Evolutionary conservation across 2,113 vertebrate genomes (phyloP).

Genomic region (Sceloporus undulatus): DNA sequence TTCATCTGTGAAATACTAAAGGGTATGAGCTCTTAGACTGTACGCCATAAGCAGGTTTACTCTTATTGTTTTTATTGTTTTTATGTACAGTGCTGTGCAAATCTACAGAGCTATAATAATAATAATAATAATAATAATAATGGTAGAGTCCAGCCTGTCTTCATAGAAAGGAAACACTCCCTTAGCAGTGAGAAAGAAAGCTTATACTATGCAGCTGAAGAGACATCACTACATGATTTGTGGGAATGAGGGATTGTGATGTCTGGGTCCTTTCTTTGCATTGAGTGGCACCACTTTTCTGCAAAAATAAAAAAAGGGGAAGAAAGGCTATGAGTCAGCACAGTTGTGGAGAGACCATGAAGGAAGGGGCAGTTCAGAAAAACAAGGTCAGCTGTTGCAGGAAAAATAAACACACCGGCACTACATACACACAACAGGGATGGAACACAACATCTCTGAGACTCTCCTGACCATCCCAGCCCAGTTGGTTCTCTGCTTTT

Average conservation of each 20-base stretch:
- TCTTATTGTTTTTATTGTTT: too few species aligned
- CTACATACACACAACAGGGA: not conserved
- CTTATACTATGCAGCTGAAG: not conserved
- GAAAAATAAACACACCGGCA: constrained; percentile 5
- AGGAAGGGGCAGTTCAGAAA: constrained; percentile 10
- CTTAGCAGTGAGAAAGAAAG: not conserved
- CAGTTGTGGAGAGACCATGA: constrained; percentile 30
- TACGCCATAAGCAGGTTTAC: too few species aligned
- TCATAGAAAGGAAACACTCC: not conserved
- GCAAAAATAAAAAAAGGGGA: not conserved
- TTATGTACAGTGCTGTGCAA: too few species aligned
- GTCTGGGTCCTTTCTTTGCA: not conserved
- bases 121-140: too few species aligned
- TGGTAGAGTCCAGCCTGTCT: not conserved
- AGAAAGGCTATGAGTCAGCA: constrained; percentile 8
- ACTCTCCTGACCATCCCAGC: not conserved
- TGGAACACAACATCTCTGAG: not conserved
- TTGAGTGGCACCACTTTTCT: not conserved
- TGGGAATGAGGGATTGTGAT: not conserved
- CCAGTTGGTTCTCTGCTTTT: constrained; percentile 17
- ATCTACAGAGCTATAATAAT: too few species aligned
- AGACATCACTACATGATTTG: not conserved
- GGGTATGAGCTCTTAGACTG: too few species aligned
- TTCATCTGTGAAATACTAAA: too few species aligned
- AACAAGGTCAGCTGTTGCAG: constrained; percentile 31